phyloP scores from a whole-genome alignment of 2,797 vertebrate species.

The Alosa sapidissima region DNA sequence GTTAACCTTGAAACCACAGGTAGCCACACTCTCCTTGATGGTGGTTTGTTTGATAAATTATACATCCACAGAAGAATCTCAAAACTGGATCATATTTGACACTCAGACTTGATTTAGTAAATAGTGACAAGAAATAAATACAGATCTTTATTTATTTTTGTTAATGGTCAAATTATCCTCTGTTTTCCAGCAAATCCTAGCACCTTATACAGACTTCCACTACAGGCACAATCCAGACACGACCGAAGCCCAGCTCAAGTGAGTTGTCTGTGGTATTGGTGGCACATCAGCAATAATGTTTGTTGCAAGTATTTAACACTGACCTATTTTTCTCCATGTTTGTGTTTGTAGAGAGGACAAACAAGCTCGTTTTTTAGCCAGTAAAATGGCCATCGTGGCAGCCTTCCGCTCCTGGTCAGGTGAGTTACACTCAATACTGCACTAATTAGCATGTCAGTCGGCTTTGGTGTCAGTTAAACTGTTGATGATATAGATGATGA shows the following conservation, averaged over 20 bases:
- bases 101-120: background rate
- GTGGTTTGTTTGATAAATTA: too few species aligned
- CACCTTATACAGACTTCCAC: constrained; percentile 98
- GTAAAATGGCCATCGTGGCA: constrained; percentile 96
- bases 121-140: background rate
- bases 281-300: background rate
- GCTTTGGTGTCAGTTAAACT: background rate
- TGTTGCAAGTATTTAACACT: background rate
- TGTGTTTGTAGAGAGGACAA: constrained; percentile 83
- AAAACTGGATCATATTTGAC: too few species aligned
- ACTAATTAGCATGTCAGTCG: background rate
- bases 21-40: background rate
- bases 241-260: constrained; percentile 95
- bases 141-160: background rate
- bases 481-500: background rate
- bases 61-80: too few species aligned
- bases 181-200: constrained; percentile 88
- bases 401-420: constrained; percentile 97
- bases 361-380: constrained; percentile 92
- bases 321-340: constrained; percentile 25
- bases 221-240: constrained; percentile 97
- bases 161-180: background rate
- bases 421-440: constrained; percentile 59
- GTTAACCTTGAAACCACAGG: background rate
- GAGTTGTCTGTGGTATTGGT: constrained; percentile 51